These are phyloP conservation scores for Epistrophe grossulariae DNA, from an alignment of 2,888 invertebrate species.

Conservation along the genomic window DNA sequence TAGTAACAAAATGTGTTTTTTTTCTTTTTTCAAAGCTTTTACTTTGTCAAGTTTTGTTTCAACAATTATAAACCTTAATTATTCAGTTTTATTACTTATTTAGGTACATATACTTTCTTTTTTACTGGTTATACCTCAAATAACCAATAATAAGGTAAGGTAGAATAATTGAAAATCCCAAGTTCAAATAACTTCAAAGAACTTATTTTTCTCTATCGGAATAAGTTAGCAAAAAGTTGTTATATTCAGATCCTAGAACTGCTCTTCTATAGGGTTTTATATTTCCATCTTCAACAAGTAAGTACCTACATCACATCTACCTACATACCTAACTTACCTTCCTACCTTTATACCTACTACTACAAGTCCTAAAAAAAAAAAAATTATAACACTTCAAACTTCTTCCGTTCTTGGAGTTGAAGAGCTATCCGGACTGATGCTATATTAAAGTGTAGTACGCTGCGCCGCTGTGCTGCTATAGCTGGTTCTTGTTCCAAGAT, in stretches of 20 bases:
- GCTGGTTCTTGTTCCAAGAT: constrained; percentile 46
- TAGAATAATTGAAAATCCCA: no score
- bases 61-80: no score
- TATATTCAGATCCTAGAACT: neutral
- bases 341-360: neutral
- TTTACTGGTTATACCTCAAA: no score
- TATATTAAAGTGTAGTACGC: neutral
- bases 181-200: neutral
- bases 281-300: constrained; percentile 8
- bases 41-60: no score
- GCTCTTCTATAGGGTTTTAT: neutral
- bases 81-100: no score
- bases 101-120: no score
- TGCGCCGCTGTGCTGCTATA: constrained; percentile 15
- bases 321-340: neutral
- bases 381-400: constrained; percentile 37
- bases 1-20: no score
- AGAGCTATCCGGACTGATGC: neutral
- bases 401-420: constrained; percentile 41
- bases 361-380: neutral
- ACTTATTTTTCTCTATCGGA: neutral
- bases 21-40: no score
- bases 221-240: neutral
- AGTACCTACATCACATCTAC: neutral
- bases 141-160: no score